Evolutionary conservation across 1,140 invertebrate genomes (phyloP).

Genomic region (Charaxes varanes): DNA sequence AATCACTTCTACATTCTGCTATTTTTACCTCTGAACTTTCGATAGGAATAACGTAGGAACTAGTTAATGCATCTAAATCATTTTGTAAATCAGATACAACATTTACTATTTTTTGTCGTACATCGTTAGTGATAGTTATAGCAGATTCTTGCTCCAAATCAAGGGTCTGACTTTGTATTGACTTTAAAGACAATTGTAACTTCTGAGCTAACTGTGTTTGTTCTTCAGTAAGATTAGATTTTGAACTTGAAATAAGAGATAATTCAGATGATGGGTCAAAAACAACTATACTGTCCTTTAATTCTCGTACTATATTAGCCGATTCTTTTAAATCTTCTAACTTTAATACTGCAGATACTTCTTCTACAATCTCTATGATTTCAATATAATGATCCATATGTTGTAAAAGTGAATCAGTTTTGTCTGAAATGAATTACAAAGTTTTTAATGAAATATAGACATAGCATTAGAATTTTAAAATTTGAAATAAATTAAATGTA

Average conservation of each 20-base stretch:
- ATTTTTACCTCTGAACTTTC: neutral
- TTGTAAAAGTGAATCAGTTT: constrained; percentile 29
- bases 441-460: too few species aligned
- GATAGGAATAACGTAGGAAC: neutral
- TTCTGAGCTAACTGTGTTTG: constrained; percentile 30
- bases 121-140: constrained; percentile 21
- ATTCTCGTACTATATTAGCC: constrained; percentile 34
- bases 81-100: constrained; percentile 22
- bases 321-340: constrained; percentile 37
- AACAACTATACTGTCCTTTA: constrained; percentile 30
- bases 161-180: constrained; percentile 34
- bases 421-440: constrained; percentile 10
- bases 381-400: constrained; percentile 50
- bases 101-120: constrained; percentile 28
- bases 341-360: constrained; percentile 37
- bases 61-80: constrained; percentile 13
- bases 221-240: constrained; percentile 16
- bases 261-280: constrained; percentile 12
- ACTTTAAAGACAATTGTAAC: constrained; percentile 33
- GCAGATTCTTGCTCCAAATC: constrained; percentile 29
- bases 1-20: neutral
- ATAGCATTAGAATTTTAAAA: too few species aligned
- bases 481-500: too few species aligned
- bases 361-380: constrained; percentile 46
- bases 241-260: constrained; percentile 4